phyloP scores from a whole-genome alignment of 2,113 vertebrate species.

The Chascanopsetta lugubris region DNA sequence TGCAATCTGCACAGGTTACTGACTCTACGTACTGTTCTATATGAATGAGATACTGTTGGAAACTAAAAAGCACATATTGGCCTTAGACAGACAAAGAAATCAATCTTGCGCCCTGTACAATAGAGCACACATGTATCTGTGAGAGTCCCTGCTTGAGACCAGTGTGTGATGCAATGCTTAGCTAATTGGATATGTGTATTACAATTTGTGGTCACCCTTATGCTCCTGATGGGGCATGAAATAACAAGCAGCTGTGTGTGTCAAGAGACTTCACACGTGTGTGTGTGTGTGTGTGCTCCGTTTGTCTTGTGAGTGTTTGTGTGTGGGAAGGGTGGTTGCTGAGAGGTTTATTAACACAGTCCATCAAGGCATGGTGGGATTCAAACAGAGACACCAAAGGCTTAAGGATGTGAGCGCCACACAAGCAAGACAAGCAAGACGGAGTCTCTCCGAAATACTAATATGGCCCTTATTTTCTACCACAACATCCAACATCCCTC shows the following conservation, averaged over 20 bases:
- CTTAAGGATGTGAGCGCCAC: slow-evolving; percentile 80
- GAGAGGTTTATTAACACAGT: slow-evolving; percentile 83
- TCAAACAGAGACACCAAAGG: slow-evolving; percentile 76
- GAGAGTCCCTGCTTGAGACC: slow-evolving; percentile 67
- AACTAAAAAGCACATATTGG: slow-evolving; percentile 1
- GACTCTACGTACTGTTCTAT: not conserved
- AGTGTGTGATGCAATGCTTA: slow-evolving; percentile 67
- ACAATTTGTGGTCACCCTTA: slow-evolving; percentile 78
- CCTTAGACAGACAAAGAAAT: slow-evolving; percentile 11
- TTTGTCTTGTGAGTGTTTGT: slow-evolving; percentile 53
- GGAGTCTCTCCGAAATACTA: slow-evolving; percentile 78
- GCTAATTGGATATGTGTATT: slow-evolving; percentile 83
- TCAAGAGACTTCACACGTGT: slow-evolving; percentile 55
- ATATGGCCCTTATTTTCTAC: slow-evolving; percentile 77
- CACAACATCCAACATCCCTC: slow-evolving; percentile 63
- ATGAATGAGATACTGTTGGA: not conserved
- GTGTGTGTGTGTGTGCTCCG: slow-evolving; percentile 52
- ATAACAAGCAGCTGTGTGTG: slow-evolving; percentile 82
- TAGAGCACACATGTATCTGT: slow-evolving; percentile 27
- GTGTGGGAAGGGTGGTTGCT: slow-evolving; percentile 47
- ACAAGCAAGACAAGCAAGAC: slow-evolving; percentile 77
- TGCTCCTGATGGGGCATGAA: slow-evolving; percentile 81
- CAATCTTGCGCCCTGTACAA: slow-evolving; percentile 9
- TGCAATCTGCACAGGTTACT: not conserved
- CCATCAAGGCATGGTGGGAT: slow-evolving; percentile 81